Percentiles rank a stretch among this genome's conserved stretches.
Conservation (phyloP, 2,113 vertebrate species). For the Phoenicopterus ruber region DNA sequence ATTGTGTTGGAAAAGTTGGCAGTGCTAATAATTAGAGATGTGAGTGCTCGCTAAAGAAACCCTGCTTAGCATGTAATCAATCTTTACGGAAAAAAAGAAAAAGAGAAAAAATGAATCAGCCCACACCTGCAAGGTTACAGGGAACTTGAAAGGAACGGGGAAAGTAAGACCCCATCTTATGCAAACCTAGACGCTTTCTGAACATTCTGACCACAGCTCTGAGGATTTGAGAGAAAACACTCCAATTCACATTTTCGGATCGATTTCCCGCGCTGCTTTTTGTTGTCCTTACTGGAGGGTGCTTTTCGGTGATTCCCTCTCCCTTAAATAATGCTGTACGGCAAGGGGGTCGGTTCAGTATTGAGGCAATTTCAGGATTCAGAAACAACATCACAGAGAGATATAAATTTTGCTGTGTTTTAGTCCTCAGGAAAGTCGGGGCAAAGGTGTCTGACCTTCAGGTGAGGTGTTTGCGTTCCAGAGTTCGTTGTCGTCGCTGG, state of each 20-base stretch:
- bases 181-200: neutral
- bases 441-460: neutral
- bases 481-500: accelerated
- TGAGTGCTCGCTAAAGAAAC: conserved; percentile 6
- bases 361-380: accelerated
- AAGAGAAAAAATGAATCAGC: neutral
- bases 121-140: conserved; percentile 16
- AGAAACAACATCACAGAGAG: accelerated
- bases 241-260: neutral
- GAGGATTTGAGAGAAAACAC: neutral
- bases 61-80: conserved; percentile 54
- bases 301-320: neutral
- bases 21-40: conserved; percentile 63
- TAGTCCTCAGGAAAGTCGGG: too few relatives aligned
- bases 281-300: accelerated
- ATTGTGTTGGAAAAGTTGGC: conserved; percentile 66
- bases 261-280: neutral
- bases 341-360: accelerated
- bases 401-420: accelerated
- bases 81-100: neutral
- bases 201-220: neutral
- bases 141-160: neutral
- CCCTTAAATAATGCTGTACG: accelerated
- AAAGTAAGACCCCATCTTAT: neutral
- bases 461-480: neutral